Evolutionary conservation across 2,113 vertebrate genomes (phyloP).

Genomic region (Chionis minor): DNA sequence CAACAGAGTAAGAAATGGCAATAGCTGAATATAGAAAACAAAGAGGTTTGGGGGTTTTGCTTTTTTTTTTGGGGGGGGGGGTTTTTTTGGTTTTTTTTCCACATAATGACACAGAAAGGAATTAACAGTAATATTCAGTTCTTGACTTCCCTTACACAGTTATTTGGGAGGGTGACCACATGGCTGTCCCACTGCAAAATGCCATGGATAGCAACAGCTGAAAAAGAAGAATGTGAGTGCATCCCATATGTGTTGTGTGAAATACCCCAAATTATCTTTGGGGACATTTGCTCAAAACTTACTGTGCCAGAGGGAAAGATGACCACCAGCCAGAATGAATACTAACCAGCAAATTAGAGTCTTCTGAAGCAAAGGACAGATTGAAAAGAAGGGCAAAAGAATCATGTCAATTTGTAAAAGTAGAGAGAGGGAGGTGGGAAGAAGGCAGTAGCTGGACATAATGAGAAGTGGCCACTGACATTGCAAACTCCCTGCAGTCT

Average conservation of each 20-base stretch:
- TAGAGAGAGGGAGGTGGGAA: neutral
- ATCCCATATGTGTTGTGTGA: neutral
- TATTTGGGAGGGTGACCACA: neutral
- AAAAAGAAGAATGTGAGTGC: neutral
- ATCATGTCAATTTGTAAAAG: neutral
- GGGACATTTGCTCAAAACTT: neutral
- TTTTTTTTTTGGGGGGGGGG: neutral
- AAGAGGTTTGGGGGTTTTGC: neutral
- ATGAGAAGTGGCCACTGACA: accelerated
- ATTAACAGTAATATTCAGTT: neutral
- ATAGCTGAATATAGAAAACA: neutral
- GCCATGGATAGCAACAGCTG: neutral
- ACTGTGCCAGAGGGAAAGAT: neutral
- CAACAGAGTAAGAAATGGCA: neutral
- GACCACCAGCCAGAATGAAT: neutral
- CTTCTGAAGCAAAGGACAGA: neutral
- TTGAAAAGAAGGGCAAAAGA: neutral
- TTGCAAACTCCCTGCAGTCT: neutral
- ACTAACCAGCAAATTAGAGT: neutral
- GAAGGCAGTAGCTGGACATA: neutral
- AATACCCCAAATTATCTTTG: neutral
- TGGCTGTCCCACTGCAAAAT: neutral
- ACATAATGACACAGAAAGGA: neutral
- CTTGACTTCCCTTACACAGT: neutral
- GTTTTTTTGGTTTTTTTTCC: neutral